These are phyloP conservation scores for Lethrus apterus DNA, from an alignment of 1,140 invertebrate genomes.

Conservation along the genomic window DNA sequence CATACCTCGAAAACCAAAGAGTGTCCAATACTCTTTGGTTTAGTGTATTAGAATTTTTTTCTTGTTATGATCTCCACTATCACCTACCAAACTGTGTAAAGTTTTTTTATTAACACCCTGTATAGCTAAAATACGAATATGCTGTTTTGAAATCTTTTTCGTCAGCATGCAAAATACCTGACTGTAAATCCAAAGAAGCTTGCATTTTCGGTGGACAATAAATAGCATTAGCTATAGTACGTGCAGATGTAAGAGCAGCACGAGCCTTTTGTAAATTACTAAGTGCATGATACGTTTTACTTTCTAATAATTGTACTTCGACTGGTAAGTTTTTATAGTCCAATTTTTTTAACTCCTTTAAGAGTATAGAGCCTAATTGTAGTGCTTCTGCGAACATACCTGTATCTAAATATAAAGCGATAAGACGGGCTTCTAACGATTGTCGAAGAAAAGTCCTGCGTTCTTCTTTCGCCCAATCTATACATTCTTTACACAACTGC, in stretches of 20 bases:
- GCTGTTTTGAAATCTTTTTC: slow-evolving; percentile 99
- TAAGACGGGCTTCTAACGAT: slow-evolving; percentile 85
- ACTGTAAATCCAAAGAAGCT: slow-evolving; percentile 93
- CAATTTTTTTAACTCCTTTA: slow-evolving; percentile 95
- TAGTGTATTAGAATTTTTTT: too few species aligned
- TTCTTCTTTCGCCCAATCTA: slow-evolving; percentile 98
- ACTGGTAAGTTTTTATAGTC: slow-evolving; percentile 99
- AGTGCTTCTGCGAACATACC: slow-evolving; percentile 83
- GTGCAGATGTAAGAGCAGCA: slow-evolving; percentile 93
- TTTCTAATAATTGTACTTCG: slow-evolving; percentile 93
- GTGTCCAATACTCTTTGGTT: too few species aligned
- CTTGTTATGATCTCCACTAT: too few species aligned
- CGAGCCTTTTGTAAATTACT: slow-evolving; percentile 95
- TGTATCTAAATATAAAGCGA: slow-evolving; percentile 92
- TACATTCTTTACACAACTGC: slow-evolving; percentile 92
- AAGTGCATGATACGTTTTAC: slow-evolving; percentile 97
- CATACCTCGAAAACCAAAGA: too few species aligned
- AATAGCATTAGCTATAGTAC: slow-evolving; percentile 98
- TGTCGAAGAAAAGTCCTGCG: slow-evolving; percentile 94
- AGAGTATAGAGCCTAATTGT: slow-evolving; percentile 70
- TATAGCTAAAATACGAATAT: slow-evolving; percentile 99
- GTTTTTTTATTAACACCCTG: too few species aligned
- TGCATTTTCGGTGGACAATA: slow-evolving; percentile 99
- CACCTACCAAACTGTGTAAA: too few species aligned
- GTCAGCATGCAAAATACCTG: slow-evolving; percentile 97